Evolutionary conservation across 2,113 vertebrate genomes (phyloP), one percentile per base, ranked within the genome.

Genomic region (Myotis yumanensis): DNA sequence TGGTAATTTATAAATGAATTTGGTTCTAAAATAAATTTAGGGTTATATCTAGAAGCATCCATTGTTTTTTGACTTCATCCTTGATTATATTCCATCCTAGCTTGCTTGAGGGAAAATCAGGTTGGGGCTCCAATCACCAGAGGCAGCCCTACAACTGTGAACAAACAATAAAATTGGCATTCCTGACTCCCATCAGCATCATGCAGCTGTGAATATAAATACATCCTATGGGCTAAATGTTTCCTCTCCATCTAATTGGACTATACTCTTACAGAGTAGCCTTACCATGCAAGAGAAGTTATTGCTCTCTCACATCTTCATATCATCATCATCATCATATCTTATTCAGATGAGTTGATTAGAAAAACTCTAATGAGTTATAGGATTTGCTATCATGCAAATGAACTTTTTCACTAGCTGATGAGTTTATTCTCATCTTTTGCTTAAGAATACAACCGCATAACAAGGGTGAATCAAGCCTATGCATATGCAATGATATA

Each of bases 381-480:
- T 28, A 96, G 23, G 8, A 40, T 94, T 97, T 96, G 81, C 66
- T 96, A 97, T 96, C 93, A 97, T 37, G 68, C 23, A 94, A 97
- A 91, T 46, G 82, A 16, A 0, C 1, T 37, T 93, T 95, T 83
- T 97, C 59, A 89, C 30, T 91, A 82, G 57, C 66, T 97, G 71
- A 97, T 96, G 80, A 95, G 32, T 96, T 96, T 97, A 94, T 95
- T 98, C 97, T 97, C 69, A 93, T 97, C 96, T 85, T 95, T 32
- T 0, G 17, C 90, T 95, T 96, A 97, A 94, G 83, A 96, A 86
- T 91, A 93, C 90, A 96, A 98, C 96, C 85, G 96, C 81, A 75
- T n/a, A 95, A 96, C 91, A 97, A 95, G 83, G 89, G 25, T 20
- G 68, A 72, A 97, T 97, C 96, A 96, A 92, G 96, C 75, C 37